A percentile compares a stretch with the other conserved stretches of the same genome.
Conservation (phyloP, 2,888 invertebrate species). For the Dynastes maya region DNA sequence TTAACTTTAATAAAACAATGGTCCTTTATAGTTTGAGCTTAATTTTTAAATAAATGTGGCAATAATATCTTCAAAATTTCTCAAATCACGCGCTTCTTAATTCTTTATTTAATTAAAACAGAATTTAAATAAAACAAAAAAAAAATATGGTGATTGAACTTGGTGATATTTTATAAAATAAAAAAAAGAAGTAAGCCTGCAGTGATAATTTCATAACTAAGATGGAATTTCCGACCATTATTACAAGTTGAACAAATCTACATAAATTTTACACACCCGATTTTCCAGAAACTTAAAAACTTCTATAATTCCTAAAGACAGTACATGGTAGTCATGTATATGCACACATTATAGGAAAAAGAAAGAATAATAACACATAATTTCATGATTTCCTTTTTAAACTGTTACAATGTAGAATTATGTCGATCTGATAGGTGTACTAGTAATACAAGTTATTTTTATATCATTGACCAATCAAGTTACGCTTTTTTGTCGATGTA, state of each 20-base stretch:
- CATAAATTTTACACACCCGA: neutral
- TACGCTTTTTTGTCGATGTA: constrained; percentile 71
- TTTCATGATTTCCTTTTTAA: constrained; percentile 44
- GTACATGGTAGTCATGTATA: constrained; percentile 30
- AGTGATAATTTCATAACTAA: constrained; percentile 6
- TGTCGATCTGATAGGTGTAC: constrained; percentile 51
- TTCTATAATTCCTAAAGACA: constrained; percentile 28
- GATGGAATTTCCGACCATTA: neutral
- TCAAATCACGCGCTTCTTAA: neutral
- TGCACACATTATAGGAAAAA: constrained; percentile 25
- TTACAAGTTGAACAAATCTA: neutral
- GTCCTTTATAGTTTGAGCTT: neutral
- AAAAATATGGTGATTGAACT: constrained; percentile 43
- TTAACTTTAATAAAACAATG: neutral
- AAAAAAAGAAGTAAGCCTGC: constrained; percentile 6
- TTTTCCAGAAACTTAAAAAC: constrained; percentile 15
- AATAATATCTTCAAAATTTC: constrained; percentile 18
- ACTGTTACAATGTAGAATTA: constrained; percentile 50
- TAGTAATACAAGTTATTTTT: constrained; percentile 69
- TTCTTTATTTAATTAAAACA: constrained; percentile 4
- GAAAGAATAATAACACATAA: constrained; percentile 26
- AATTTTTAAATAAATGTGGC: constrained; percentile 19
- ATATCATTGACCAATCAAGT: constrained; percentile 72
- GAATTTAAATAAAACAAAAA: constrained; percentile 12
- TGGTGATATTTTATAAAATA: constrained; percentile 46